These are phyloP conservation scores for Tupaia chinensis DNA, from an alignment of 2,113 vertebrate species.

Conservation along the genomic window DNA sequence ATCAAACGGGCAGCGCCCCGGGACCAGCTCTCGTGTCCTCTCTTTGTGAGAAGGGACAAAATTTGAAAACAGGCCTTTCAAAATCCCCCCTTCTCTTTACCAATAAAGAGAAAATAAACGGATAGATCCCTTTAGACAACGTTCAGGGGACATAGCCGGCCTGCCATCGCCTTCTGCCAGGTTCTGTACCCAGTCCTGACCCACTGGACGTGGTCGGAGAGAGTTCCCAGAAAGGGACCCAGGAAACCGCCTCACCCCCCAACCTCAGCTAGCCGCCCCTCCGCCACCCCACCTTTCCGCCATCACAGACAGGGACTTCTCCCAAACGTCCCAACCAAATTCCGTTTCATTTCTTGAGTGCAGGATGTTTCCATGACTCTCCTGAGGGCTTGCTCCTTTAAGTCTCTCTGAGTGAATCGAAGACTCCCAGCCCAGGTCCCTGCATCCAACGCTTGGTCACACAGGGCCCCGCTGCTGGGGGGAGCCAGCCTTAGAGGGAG, in stretches of 20 bases:
- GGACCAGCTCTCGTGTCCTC: neutral
- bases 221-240: neutral
- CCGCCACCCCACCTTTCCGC: neutral
- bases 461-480: too few species aligned
- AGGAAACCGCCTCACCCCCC: neutral
- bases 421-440: neutral
- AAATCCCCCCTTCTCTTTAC: neutral
- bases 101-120: neutral
- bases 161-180: neutral
- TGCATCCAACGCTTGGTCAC: neutral
- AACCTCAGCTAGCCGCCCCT: neutral
- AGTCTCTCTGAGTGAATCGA: neutral
- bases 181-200: neutral
- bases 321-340: neutral
- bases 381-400: neutral
- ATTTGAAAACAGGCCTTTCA: neutral
- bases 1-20: neutral
- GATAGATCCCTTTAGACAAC: neutral
- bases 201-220: constrained; percentile 30
- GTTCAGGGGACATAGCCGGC: accelerated
- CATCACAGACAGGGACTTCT: neutral
- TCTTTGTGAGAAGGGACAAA: constrained; percentile 43
- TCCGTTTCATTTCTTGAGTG: neutral
- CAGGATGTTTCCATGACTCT: neutral
- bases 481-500: neutral